Evolutionary conservation across 2,113 vertebrate genomes (phyloP).

Genomic region (Macquaria ambigua): DNA sequence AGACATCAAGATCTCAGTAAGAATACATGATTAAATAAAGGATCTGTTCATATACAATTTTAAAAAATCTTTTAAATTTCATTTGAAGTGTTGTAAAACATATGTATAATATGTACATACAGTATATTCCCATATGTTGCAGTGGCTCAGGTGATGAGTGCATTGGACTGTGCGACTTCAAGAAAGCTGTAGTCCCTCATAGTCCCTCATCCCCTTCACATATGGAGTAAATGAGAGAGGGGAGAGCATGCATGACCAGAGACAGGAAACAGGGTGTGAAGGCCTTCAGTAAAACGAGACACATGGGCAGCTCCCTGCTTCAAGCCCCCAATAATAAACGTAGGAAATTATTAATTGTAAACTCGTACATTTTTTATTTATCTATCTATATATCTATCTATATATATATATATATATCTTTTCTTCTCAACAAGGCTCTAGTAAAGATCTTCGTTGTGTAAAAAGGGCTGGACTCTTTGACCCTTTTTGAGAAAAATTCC

Average conservation of each 20-base stretch:
- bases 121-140: slow-evolving; percentile 22
- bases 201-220: slow-evolving; percentile 54
- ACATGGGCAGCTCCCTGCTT: not conserved
- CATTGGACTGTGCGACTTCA: slow-evolving; percentile 22
- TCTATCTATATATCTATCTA: too few species aligned
- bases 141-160: slow-evolving; percentile 21
- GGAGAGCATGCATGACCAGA: slow-evolving; percentile 1
- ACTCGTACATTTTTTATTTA: not conserved
- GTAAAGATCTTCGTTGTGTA: not conserved
- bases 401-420: too few species aligned
- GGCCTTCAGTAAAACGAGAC: not conserved
- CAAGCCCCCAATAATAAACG: not conserved
- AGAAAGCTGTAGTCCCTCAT: slow-evolving; percentile 39
- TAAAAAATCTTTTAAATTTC: too few species aligned
- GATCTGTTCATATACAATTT: not conserved
- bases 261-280: not conserved
- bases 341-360: not conserved
- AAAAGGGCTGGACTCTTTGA: not conserved
- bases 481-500: not conserved
- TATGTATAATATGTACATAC: not conserved
- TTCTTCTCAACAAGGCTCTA: not conserved
- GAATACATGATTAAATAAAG: not conserved
- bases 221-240: slow-evolving; percentile 56
- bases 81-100: not conserved
- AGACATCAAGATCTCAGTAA: not conserved